Percentiles rank a stretch among this genome's conserved stretches.
Evolutionary conservation across 1,140 invertebrate species (phyloP).

Genomic region (Zaprionus africanus): DNA sequence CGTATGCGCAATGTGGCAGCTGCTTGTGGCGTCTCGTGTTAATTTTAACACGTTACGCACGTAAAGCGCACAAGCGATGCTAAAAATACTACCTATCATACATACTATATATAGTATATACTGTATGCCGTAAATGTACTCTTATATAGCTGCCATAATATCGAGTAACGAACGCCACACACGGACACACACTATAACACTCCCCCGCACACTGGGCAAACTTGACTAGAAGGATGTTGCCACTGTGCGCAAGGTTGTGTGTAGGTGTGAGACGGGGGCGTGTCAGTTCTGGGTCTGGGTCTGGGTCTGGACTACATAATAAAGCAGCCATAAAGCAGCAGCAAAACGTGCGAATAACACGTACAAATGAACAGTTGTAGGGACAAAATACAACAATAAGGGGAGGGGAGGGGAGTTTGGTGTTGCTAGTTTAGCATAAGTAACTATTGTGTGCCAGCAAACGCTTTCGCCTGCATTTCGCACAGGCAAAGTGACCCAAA

Average conservation of each 20-base stretch:
- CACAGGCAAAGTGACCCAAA: neutral
- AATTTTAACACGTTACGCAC: constrained; percentile 82
- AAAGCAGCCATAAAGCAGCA: constrained; percentile 76
- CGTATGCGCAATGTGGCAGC: constrained; percentile 68
- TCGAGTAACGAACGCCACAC: constrained; percentile 69
- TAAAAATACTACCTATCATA: constrained; percentile 77
- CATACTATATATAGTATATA: constrained; percentile 31
- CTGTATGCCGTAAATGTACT: constrained; percentile 51
- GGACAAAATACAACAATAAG: constrained; percentile 24
- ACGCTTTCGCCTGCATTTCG: neutral
- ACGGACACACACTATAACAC: constrained; percentile 35
- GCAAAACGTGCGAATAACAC: constrained; percentile 76
- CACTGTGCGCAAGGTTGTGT: neutral
- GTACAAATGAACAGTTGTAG: constrained; percentile 71
- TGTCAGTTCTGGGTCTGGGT: constrained; percentile 27
- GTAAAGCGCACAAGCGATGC: constrained; percentile 65
- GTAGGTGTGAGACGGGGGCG: neutral
- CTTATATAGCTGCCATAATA: constrained; percentile 80
- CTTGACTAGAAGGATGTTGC: constrained; percentile 34
- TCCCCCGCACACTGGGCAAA: constrained; percentile 20
- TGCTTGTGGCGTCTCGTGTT: constrained; percentile 55
- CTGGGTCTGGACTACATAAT: constrained; percentile 64
- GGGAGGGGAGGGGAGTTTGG: neutral
- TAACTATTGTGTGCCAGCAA: constrained; percentile 49
- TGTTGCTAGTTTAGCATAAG: constrained; percentile 22